These are phyloP conservation scores for Eupithecia vulgata DNA, from an alignment of 2,888 invertebrate species.

Conservation along the genomic window DNA sequence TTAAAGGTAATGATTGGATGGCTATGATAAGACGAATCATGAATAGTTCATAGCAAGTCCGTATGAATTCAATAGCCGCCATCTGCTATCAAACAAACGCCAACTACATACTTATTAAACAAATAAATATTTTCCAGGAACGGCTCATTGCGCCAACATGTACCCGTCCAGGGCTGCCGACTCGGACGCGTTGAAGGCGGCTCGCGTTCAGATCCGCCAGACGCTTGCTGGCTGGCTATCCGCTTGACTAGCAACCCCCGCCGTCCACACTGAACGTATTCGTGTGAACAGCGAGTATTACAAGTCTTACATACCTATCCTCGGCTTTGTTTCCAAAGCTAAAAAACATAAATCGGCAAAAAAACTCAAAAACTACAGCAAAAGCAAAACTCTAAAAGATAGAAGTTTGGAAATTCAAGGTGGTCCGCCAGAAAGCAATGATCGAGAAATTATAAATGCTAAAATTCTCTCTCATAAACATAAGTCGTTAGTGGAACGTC, in stretches of 20 bases:
- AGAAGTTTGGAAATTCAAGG: background rate
- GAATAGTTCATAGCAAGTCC: background rate
- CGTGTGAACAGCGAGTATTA: slow-evolving; percentile 19
- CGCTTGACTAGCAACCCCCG: slow-evolving; percentile 27
- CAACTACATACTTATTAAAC: background rate
- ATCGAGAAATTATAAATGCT: background rate
- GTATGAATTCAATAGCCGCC: background rate
- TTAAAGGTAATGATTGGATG: slow-evolving; percentile 86
- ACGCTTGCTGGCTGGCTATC: slow-evolving; percentile 25
- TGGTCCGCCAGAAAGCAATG: too few species aligned
- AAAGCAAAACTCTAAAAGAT: background rate
- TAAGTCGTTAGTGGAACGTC: background rate
- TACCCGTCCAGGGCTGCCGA: slow-evolving; percentile 90
- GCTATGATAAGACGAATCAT: background rate
- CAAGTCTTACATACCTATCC: slow-evolving; percentile 19
- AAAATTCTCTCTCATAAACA: background rate
- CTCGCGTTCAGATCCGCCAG: slow-evolving; percentile 28
- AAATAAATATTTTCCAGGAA: slow-evolving; percentile 81
- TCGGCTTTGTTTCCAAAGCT: slow-evolving; percentile 21
- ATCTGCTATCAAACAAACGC: background rate
- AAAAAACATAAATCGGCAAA: background rate
- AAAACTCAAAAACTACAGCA: background rate
- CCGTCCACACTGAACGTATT: slow-evolving; percentile 8
- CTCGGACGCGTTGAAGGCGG: slow-evolving; percentile 52
- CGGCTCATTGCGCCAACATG: slow-evolving; percentile 98